A percentile compares a stretch with the other conserved stretches of the same genome.
Evolutionary conservation across 2,888 invertebrate species (phyloP).

Genomic region (Girardia tigrina): DNA sequence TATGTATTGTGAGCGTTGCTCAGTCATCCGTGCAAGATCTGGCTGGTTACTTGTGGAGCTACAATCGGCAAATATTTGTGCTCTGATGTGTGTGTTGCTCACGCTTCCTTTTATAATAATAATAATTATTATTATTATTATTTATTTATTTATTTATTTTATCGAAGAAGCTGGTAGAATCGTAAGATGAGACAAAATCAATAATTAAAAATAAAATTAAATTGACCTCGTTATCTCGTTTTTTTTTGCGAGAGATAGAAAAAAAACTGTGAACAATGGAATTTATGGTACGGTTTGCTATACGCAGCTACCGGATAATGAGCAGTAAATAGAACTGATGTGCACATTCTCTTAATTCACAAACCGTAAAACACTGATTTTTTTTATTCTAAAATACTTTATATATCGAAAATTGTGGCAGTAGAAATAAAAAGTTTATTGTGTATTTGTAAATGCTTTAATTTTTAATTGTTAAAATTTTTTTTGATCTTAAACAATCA

Average conservation of each 20-base stretch:
- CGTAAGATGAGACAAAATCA: conserved; percentile 7
- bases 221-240: conserved; percentile 15
- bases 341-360: conserved; percentile 15
- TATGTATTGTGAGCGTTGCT: conserved; percentile 11
- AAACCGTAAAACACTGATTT: too few species aligned
- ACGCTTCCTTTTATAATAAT: conserved; percentile 17
- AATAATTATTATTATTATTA: too few species aligned
- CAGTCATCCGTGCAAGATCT: conserved; percentile 23
- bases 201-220: background rate
- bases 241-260: too few species aligned
- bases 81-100: conserved; percentile 1
- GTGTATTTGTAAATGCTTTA: too few species aligned
- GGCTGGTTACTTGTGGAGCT: conserved; percentile 20
- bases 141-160: background rate
- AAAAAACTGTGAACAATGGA: background rate
- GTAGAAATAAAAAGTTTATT: too few species aligned
- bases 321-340: background rate
- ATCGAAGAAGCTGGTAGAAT: conserved; percentile 8
- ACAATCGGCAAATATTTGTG: conserved; percentile 23
- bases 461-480: too few species aligned
- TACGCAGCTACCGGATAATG: conserved; percentile 18
- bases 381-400: too few species aligned
- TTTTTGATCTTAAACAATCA: too few species aligned
- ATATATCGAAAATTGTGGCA: too few species aligned
- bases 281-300: background rate